Percentiles rank a stretch among this genome's conserved stretches.
Evolutionary conservation across 2,888 invertebrate genomes (phyloP).

Genomic region (Zelleria hepariella): DNA sequence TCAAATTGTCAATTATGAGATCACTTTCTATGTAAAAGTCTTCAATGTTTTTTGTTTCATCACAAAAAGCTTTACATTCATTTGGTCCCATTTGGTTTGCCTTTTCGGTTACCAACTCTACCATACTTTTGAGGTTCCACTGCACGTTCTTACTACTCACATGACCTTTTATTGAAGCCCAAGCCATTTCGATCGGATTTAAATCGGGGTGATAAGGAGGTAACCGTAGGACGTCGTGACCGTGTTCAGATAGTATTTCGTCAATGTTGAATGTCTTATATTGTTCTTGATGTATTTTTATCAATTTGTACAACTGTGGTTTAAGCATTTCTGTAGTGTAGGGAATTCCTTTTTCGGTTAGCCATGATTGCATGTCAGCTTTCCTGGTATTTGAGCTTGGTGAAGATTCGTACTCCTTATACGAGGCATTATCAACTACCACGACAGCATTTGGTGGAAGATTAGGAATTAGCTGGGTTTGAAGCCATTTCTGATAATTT

Average conservation of each 20-base stretch:
- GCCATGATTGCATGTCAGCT: conserved; percentile 3
- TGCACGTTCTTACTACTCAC: conserved; percentile 1
- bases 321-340: conserved; percentile 4
- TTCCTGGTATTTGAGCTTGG: conserved; percentile 4
- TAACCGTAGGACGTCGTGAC: not conserved
- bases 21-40: not conserved
- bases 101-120: conserved; percentile 2
- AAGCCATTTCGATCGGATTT: conserved; percentile 7
- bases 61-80: conserved; percentile 14
- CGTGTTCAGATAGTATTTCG: not conserved
- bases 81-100: too few relatives aligned
- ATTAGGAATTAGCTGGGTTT: conserved; percentile 19
- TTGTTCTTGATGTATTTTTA: conserved; percentile 3
- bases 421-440: conserved; percentile 11
- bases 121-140: conserved; percentile 4
- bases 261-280: conserved; percentile 4
- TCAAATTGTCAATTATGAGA: not conserved
- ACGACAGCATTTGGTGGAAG: conserved; percentile 14
- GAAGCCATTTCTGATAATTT: conserved; percentile 21
- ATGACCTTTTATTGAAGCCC: conserved; percentile 5
- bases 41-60: conserved; percentile 13
- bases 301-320: conserved; percentile 7
- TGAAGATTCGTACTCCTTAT: conserved; percentile 4
- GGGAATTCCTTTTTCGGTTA: not conserved
- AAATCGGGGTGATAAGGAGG: conserved; percentile 6